Base-by-base conservation (phyloP, 2,888 invertebrate genomes). In the Diogma glabrata region DNA sequence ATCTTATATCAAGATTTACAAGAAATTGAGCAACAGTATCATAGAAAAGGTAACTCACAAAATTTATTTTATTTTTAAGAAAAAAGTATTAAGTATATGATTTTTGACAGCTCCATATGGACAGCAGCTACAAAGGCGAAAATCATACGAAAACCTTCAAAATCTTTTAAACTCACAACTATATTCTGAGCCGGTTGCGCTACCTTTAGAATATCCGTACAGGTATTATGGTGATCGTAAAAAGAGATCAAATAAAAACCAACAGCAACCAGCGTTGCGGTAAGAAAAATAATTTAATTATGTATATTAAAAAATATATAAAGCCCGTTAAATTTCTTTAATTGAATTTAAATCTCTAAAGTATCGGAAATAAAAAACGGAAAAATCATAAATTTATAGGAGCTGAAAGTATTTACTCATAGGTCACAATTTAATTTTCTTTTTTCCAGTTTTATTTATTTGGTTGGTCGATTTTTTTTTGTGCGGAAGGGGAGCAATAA, bases 121-220 rank as follows among this genome's bases (percentile, higher is more conserved):
- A n/a, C 12, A 22, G 6, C n/a, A 9, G 20, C 43, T 23, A 43
- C 20, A 22, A 14, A 63, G 61, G 46, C 64, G 60, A 57, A 69
- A 69, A 54, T 66, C 69, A 19, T 69, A 69, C 51, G 70, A 69
- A 30, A 69, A 69, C 55, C 60, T 69, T 14, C 69, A 68, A 54
- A 67, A 62, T 52, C 62, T 69, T 19, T 60, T 69, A 6, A 69
- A 69, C 56, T 62, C 67, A 26, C 69, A 67, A 53, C 60, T 64
- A 30, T 69, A 68, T 50, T 55, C 65, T 52, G 67, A 67, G 54
- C 62, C 67, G 47, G 61, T 67, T 47, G 65, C 66, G 1, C 55
- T 67, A 28, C 64, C 69, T 3, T 56, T 66, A 3, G 63, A 63
- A 51, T 64, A 65, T 56, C 61, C 65, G 50, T 63, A 60, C 50